phyloP scores from a whole-genome alignment of 2,888 invertebrate genomes.

The Pandemis cinnamomeana region DNA sequence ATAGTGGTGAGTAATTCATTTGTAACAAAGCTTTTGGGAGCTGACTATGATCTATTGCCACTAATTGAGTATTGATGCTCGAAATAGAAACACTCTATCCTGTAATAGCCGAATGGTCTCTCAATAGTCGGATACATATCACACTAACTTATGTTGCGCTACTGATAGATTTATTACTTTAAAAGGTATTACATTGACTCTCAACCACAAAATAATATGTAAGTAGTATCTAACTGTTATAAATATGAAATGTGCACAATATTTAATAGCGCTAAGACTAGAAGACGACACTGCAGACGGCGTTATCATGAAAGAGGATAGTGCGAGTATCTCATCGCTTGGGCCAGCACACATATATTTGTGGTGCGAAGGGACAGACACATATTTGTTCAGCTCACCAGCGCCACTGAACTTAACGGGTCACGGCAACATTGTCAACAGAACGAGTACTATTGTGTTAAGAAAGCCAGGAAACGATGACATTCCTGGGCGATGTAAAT shows the following conservation, averaged over 20 bases:
- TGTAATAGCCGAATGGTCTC: slow-evolving; percentile 12
- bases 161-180: slow-evolving; percentile 13
- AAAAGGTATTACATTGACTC: not conserved
- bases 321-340: slow-evolving; percentile 24
- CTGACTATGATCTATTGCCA: slow-evolving; percentile 40
- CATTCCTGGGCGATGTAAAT: slow-evolving; percentile 26
- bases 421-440: slow-evolving; percentile 36
- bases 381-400: slow-evolving; percentile 42
- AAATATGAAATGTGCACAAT: not conserved
- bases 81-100: slow-evolving; percentile 36
- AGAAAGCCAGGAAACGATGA: slow-evolving; percentile 28
- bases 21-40: slow-evolving; percentile 39
- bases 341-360: slow-evolving; percentile 31
- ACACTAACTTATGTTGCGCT: slow-evolving; percentile 7
- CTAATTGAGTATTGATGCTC: slow-evolving; percentile 42
- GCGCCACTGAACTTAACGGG: slow-evolving; percentile 37
- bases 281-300: not conserved
- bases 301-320: not conserved
- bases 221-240: not conserved
- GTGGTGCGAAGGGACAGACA: slow-evolving; percentile 37
- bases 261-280: not conserved
- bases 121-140: not conserved
- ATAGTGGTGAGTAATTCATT: slow-evolving; percentile 20
- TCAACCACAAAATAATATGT: not conserved
- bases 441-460: slow-evolving; percentile 24